Base-by-base conservation (phyloP, 2,113 vertebrate genomes). In the Tachuris rubrigastra region DNA sequence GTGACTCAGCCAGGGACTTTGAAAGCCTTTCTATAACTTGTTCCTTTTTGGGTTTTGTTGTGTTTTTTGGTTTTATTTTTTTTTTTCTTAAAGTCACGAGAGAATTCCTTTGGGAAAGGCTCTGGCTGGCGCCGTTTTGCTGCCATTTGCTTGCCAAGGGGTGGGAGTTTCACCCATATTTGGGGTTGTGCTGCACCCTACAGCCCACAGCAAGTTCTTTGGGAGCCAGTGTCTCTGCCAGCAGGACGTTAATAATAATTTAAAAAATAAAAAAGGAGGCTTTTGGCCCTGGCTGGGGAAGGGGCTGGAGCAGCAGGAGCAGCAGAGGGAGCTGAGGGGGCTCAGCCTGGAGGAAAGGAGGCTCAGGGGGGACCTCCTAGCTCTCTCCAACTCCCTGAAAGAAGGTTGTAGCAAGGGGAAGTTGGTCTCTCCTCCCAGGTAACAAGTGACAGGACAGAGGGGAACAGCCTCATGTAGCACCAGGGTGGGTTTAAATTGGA, bases 261-360 rank as follows among this genome's bases (percentile, higher is more conserved):
- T 8, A 14, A 37, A 60, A 55, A 27, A 21, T 35, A 6, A 72
- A 47, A 69, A 66, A 33, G 4, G 2, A 23, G 10, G 9, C 0
- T 75, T 94, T 81, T 56, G 53, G 17, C 14, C 25, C 23, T 8
- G 28, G 7, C 6, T 47, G 10, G 47, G n/a, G n/a, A 53, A 62
- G 47, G 63, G 14, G 0, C 5, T 63, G 31, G 22, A 33, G 31
- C 41, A 6, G 2, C n/a, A 69, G 30, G 14, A 25, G 14, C 0
- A 0, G 39, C 46, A 49, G 62, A 47, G 21, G 16, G n/a, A 68
- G 47, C 39, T 60, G 28, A 3, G 5, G 23, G 37, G 13, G 10
- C 53, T 68, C 24, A 13, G 17, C 20, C 30, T 83, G 78, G 63
- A 41, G 63, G 4, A 62, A 20, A 62, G 25, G 69, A 47, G n/a